phyloP scores from a whole-genome alignment of 1,140 invertebrate species.

The Cotesia vestalis region DNA sequence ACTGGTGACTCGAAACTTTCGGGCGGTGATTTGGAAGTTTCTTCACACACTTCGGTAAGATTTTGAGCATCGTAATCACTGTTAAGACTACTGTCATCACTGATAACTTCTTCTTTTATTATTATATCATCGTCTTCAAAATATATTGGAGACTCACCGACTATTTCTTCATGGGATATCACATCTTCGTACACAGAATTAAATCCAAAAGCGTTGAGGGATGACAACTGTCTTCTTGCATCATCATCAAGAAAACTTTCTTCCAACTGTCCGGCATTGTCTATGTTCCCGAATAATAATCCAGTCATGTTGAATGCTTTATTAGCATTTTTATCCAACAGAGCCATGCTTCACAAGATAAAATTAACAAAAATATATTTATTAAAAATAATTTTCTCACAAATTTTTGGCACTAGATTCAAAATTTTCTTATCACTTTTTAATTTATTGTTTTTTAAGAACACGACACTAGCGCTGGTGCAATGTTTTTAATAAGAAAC shows the following conservation, averaged over 20 bases:
- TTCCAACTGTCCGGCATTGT: slow-evolving; percentile 88
- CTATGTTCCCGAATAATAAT: slow-evolving; percentile 96
- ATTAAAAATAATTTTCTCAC: too few species aligned
- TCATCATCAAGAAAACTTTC: slow-evolving; percentile 89
- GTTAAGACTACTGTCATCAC: slow-evolving; percentile 49
- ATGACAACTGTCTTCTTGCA: slow-evolving; percentile 79
- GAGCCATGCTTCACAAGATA: too few species aligned
- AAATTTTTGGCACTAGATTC: too few species aligned
- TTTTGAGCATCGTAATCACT: slow-evolving; percentile 77
- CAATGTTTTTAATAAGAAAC: too few species aligned
- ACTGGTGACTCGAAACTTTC: slow-evolving; percentile 71
- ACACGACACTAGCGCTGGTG: too few species aligned
- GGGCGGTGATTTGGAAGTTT: slow-evolving; percentile 62
- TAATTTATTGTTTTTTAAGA: too few species aligned
- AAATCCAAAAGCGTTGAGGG: slow-evolving; percentile 79
- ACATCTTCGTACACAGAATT: slow-evolving; percentile 85
- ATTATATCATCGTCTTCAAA: slow-evolving; percentile 52
- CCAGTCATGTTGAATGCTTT: slow-evolving; percentile 80
- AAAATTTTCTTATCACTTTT: too few species aligned
- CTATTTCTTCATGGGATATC: slow-evolving; percentile 66
- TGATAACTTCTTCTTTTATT: slow-evolving; percentile 51
- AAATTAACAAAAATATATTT: too few species aligned
- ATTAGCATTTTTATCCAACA: too few species aligned
- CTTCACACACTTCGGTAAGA: slow-evolving; percentile 92
- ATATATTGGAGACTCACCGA: slow-evolving; percentile 56